Conservation (phyloP, 1,140 invertebrate species). For the Zaprionus kolodkinae region DNA sequence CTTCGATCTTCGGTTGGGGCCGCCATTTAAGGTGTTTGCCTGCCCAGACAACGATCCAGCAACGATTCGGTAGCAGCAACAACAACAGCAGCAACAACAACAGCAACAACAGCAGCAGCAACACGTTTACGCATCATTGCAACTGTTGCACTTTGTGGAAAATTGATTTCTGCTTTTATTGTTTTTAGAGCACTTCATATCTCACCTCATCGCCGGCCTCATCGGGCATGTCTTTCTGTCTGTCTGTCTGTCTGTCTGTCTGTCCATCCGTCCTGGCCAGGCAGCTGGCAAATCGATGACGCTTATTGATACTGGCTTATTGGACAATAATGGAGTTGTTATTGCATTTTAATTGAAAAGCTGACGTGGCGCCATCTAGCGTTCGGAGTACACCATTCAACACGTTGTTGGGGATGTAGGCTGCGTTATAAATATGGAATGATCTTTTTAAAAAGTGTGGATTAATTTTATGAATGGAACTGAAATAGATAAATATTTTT, state of each 20-base stretch:
- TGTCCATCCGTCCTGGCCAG: not conserved
- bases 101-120: conserved; percentile 40
- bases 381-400: conserved; percentile 32
- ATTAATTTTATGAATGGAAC: not conserved
- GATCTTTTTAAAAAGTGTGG: not conserved
- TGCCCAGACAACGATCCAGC: conserved; percentile 48
- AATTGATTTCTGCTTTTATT: conserved; percentile 80
- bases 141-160: conserved; percentile 53
- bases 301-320: conserved; percentile 73
- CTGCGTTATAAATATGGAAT: not conserved
- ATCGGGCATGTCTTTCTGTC: conserved; percentile 2
- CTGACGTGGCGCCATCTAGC: conserved; percentile 52
- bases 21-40: conserved; percentile 78
- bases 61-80: conserved; percentile 15
- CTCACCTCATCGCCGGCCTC: conserved; percentile 66
- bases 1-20: conserved; percentile 17
- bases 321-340: conserved; percentile 80
- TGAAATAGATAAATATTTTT: too few relatives aligned
- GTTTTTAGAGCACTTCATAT: conserved; percentile 75
- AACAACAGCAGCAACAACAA: not conserved
- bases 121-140: conserved; percentile 77
- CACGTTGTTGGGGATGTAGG: not conserved
- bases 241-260: conserved; percentile 7
- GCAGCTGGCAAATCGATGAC: conserved; percentile 47
- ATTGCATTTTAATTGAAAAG: conserved; percentile 79